Conservation (phyloP, 2,113 vertebrate species). For the Charina bottae region DNA sequence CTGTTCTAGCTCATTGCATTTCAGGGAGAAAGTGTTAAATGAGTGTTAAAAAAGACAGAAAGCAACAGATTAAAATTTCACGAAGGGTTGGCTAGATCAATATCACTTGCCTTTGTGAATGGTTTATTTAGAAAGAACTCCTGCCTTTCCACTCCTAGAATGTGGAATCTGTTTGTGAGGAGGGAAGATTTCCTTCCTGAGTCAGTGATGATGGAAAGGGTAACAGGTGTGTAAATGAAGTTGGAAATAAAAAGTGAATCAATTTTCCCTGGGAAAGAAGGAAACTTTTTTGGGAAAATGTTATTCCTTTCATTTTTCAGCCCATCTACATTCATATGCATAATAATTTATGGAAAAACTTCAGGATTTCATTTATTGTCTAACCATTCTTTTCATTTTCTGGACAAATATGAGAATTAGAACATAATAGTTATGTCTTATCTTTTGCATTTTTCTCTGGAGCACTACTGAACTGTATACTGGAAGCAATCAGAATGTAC, state of each 20-base stretch:
- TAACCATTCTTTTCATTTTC: neutral
- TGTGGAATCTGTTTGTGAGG: conserved; percentile 75
- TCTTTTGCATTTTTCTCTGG: neutral
- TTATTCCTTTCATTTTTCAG: neutral
- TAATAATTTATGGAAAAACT: too few relatives aligned
- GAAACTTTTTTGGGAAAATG: neutral
- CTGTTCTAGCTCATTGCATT: neutral
- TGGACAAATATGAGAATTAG: neutral
- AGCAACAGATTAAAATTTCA: conserved; percentile 55
- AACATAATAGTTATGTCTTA: neutral
- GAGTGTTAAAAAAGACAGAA: conserved; percentile 34
- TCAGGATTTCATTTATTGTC: neutral
- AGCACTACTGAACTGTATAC: neutral
- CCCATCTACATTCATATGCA: neutral
- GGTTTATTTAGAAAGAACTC: conserved; percentile 61
- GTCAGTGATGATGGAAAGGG: conserved; percentile 50
- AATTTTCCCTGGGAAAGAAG: conserved; percentile 8
- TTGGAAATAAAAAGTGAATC: conserved; percentile 37
- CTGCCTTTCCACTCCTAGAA: conserved; percentile 77
- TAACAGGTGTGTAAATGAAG: conserved; percentile 33
- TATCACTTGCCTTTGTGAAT: conserved; percentile 62
- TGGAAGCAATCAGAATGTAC: neutral
- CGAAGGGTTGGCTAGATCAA: conserved; percentile 67
- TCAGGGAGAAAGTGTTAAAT: conserved; percentile 43
- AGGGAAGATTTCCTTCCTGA: conserved; percentile 64